Conservation (phyloP, 2,888 invertebrate species). For the Patella depressa region DNA sequence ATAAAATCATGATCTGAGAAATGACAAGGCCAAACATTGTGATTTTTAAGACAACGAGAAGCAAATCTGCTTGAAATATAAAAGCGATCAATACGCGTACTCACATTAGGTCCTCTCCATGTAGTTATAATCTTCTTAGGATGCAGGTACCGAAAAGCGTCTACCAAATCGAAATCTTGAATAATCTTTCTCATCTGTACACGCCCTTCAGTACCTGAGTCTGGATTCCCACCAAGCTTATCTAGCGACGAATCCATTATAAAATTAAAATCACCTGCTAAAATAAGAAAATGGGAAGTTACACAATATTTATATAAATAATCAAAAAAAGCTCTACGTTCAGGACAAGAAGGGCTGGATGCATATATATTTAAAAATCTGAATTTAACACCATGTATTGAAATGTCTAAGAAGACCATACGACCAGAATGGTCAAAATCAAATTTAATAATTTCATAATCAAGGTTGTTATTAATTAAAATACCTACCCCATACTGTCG, state of each 20-base stretch:
- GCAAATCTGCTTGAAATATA: not conserved
- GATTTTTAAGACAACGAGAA: not conserved
- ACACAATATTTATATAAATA: no score
- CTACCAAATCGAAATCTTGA: slow-evolving; percentile 25
- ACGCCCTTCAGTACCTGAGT: slow-evolving; percentile 19
- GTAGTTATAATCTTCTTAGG: slow-evolving; percentile 14
- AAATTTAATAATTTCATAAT: no score
- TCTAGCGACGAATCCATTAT: slow-evolving; percentile 24
- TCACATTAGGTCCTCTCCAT: not conserved
- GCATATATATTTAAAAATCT: no score
- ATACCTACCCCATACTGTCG: no score
- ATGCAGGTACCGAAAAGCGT: slow-evolving; percentile 22
- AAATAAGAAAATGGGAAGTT: no score
- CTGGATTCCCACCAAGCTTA: slow-evolving; percentile 28
- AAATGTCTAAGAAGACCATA: no score
- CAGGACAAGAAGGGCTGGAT: no score
- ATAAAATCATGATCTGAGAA: slow-evolving; percentile 8
- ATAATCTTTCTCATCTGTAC: slow-evolving; percentile 21
- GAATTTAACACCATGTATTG: no score
- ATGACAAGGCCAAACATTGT: not conserved
- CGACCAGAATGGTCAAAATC: no score
- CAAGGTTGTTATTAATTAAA: no score
- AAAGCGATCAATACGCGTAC: not conserved
- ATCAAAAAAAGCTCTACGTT: no score
- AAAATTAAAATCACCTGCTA: no score